Conservation (phyloP, 1,140 invertebrate genomes). For the Drosophila parabipectinata region DNA sequence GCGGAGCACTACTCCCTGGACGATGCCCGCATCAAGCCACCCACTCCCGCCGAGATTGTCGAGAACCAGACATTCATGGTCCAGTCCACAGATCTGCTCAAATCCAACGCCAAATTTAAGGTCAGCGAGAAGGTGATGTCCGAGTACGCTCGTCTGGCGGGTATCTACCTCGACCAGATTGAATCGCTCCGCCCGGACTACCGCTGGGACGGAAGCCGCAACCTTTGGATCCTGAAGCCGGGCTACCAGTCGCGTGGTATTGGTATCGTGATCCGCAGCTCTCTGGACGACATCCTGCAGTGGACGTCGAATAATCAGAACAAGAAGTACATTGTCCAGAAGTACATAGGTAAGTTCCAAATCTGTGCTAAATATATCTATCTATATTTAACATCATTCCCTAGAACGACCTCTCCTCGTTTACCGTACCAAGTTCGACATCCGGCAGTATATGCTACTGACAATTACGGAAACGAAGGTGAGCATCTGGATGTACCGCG, state of each 20-base stretch:
- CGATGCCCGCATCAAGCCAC: conserved; percentile 52
- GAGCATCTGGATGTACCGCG: conserved; percentile 95
- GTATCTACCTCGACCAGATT: conserved; percentile 86
- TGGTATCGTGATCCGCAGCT: conserved; percentile 89
- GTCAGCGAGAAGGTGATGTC: conserved; percentile 82
- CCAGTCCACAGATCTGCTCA: conserved; percentile 84
- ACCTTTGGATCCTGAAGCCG: conserved; percentile 97
- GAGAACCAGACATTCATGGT: conserved; percentile 90
- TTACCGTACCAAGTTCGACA: conserved; percentile 96
- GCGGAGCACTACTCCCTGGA: conserved; percentile 65
- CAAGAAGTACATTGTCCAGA: conserved; percentile 93
- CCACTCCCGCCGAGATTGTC: conserved; percentile 75
- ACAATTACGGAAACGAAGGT: conserved; percentile 91
- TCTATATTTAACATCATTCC: conserved; percentile 28
- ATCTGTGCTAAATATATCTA: not conserved
- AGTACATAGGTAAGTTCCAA: conserved; percentile 92
- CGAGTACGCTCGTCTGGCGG: conserved; percentile 85
- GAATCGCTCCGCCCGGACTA: conserved; percentile 86
- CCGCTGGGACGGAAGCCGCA: conserved; percentile 89
- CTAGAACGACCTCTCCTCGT: conserved; percentile 92
- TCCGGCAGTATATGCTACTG: conserved; percentile 94
- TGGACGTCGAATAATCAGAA: conserved; percentile 86
- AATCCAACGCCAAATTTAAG: conserved; percentile 84
- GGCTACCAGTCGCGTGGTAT: conserved; percentile 92
- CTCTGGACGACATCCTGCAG: conserved; percentile 87